Conservation (phyloP, 2,113 vertebrate species). For the Notothenia coriiceps region DNA sequence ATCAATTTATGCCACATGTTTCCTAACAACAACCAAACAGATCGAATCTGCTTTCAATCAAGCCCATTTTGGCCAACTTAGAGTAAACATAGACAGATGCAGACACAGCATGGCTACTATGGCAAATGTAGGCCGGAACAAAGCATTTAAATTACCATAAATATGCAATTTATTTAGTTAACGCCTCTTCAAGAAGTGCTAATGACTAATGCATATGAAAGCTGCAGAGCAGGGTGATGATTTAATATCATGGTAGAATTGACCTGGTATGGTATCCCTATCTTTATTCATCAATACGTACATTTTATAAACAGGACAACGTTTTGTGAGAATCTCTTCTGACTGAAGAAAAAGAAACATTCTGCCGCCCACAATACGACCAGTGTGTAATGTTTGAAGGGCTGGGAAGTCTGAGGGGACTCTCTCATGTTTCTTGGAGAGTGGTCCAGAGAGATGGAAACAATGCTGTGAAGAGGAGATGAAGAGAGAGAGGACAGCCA, state of each 20-base stretch:
- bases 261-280: too few relatives aligned
- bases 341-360: background rate
- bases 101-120: conserved; percentile 8
- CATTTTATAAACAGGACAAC: background rate
- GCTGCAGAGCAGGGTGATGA: background rate
- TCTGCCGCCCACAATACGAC: conserved; percentile 7
- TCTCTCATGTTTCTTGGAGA: background rate
- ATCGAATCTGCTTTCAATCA: background rate
- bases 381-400: conserved; percentile 10
- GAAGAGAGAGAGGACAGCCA: conserved; percentile 54
- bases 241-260: background rate
- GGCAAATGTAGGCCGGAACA: background rate
- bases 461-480: conserved; percentile 56
- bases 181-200: background rate
- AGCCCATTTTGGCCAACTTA: conserved; percentile 33
- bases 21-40: conserved; percentile 11
- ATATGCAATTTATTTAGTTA: background rate
- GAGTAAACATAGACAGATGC: conserved; percentile 34
- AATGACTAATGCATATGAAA: background rate
- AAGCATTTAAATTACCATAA: background rate
- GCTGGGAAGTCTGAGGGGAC: conserved; percentile 25
- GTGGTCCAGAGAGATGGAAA: conserved; percentile 39
- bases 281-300: background rate
- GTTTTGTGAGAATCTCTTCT: background rate
- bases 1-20: conserved; percentile 36